A percentile compares a stretch with the other conserved stretches of the same genome.
Conservation (phyloP, 2,888 invertebrate genomes). For the Dolomedes plantarius region DNA sequence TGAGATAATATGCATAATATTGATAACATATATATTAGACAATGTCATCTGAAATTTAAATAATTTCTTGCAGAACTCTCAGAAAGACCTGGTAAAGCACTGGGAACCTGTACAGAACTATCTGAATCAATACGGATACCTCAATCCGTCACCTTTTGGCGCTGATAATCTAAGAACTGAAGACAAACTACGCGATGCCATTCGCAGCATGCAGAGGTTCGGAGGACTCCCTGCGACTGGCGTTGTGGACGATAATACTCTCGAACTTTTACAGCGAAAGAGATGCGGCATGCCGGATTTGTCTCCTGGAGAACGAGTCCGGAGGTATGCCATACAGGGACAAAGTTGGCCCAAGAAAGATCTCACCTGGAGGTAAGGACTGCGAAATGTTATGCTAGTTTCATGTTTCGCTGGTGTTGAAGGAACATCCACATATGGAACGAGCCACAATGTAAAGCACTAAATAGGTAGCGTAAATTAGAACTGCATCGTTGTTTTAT, state of each 20-base stretch:
- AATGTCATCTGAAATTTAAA: too few relatives aligned
- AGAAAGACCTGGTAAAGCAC: constrained; percentile 38
- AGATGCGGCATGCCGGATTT: constrained; percentile 88
- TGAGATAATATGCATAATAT: too few relatives aligned
- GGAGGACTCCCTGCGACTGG: constrained; percentile 92
- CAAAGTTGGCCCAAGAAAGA: constrained; percentile 91
- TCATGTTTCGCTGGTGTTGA: too few relatives aligned
- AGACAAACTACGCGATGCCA: constrained; percentile 88
- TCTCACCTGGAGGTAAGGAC: constrained; percentile 97
- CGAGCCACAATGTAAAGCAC: too few relatives aligned
- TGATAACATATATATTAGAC: too few relatives aligned
- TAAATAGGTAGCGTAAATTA: too few relatives aligned
- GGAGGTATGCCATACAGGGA: constrained; percentile 89
- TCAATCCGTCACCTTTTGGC: constrained; percentile 83
- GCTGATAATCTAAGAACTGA: constrained; percentile 85
- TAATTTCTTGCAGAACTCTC: too few relatives aligned
- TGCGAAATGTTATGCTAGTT: too few relatives aligned
- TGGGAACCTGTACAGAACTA: constrained; percentile 84
- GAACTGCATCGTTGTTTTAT: too few relatives aligned
- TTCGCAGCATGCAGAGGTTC: constrained; percentile 86
- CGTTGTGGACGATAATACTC: constrained; percentile 86
- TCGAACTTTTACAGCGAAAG: constrained; percentile 84
- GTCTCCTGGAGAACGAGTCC: constrained; percentile 78
- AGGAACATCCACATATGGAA: too few relatives aligned
- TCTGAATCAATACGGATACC: constrained; percentile 91